Evolutionary conservation across 2,113 vertebrate genomes (phyloP), one percentile per base, ranked within the genome.

Genomic region (Cephalopterus ornatus): DNA sequence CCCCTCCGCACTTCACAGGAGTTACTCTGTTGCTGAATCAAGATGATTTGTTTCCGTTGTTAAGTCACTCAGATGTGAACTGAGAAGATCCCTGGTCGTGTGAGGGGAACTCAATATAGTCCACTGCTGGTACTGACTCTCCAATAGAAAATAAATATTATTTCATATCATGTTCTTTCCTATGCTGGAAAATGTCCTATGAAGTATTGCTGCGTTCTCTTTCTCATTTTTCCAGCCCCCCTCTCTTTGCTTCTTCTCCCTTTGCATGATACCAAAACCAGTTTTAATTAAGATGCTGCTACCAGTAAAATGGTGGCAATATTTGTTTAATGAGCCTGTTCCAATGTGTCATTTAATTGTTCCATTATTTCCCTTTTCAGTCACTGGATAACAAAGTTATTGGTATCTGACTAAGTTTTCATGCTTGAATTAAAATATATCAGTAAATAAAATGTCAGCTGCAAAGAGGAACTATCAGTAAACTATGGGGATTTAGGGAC

Each of bases 361-460:
- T 89, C 66, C 61, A 28, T 91, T 83, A 78, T 73, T 81, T 91
- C 63, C 46, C 93, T 91, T 91, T 82, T 91, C 81, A 89, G 66
- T 9, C 19, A 76, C 74, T 94, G 82, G 68, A 87, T 89, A 93
- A 92, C 46, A 78, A 89, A 97, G 55, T 85, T 96, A 91, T 66
- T 92, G 81, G n/a, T 63, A 75, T 96, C 94, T 94, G 53, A 91
- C 37, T 77, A 46, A 59, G 70, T 97, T 95, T 89, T 93, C 75
- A 76, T 49, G 71, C 55, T 95, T 94, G 89, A 72, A 76, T 92
- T 93, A 68, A 94, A 95, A 84, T 91, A 61, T 80, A 88, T 84
- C 81, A 53, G 76, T 92, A 93, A 97, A 95, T 87, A 96, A 58
- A 85, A 79, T 66, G 49, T 55, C 46, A 82, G 27, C 41, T 78